These are phyloP conservation scores for Tortricodes alternella DNA, from an alignment of 2,888 invertebrate species.

Conservation along the genomic window DNA sequence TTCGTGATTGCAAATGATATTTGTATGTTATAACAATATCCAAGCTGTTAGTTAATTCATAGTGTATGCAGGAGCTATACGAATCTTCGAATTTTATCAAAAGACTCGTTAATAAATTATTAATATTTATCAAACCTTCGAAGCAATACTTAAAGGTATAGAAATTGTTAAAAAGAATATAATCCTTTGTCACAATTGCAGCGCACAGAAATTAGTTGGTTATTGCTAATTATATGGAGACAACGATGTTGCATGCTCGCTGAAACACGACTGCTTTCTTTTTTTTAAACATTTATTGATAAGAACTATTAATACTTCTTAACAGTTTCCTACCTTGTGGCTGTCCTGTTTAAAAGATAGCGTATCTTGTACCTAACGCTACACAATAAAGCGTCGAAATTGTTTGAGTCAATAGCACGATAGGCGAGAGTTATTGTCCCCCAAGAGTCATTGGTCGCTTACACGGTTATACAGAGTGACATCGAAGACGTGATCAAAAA, in stretches of 20 bases:
- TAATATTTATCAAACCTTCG: constrained; percentile 11
- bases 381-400: too few relatives aligned
- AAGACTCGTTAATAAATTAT: constrained; percentile 3
- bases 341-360: constrained; percentile 15
- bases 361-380: too few relatives aligned
- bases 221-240: constrained; percentile 37
- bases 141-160: constrained; percentile 21
- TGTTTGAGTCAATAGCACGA: too few relatives aligned
- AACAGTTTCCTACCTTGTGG: constrained; percentile 14
- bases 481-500: too few relatives aligned
- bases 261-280: constrained; percentile 55
- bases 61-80: constrained; percentile 27
- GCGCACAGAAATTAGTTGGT: constrained; percentile 38
- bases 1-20: too few relatives aligned
- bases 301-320: constrained; percentile 22
- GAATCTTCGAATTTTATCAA: constrained; percentile 22
- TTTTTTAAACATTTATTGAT: constrained; percentile 32
- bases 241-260: constrained; percentile 61
- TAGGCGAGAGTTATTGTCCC: too few relatives aligned
- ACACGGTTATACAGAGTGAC: too few relatives aligned
- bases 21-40: too few relatives aligned
- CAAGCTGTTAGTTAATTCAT: constrained; percentile 12
- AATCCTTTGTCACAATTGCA: constrained; percentile 31
- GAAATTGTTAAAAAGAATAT: constrained; percentile 19
- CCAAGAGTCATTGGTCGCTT: too few relatives aligned